A percentile compares a stretch with the other conserved stretches of the same genome.
phyloP scores from a whole-genome alignment of 2,888 invertebrate genomes.

The Phania funesta region DNA sequence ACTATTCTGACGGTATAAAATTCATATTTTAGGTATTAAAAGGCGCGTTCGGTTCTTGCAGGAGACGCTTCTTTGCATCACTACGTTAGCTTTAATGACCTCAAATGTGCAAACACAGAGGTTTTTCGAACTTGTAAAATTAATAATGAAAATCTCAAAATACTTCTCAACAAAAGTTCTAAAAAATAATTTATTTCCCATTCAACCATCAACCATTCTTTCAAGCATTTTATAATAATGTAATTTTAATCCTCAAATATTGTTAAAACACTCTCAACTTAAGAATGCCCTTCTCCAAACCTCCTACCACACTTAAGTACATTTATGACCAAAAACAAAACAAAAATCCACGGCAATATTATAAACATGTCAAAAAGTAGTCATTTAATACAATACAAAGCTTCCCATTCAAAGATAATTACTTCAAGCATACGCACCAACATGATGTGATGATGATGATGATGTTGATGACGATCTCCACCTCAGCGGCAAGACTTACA shows the following conservation, averaged over 20 bases:
- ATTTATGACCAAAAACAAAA: constrained; percentile 37
- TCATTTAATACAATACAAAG: constrained; percentile 58
- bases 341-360: constrained; percentile 57
- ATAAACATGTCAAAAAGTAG: constrained; percentile 67
- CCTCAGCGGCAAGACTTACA: not conserved
- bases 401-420: constrained; percentile 58
- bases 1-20: no score
- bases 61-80: no score
- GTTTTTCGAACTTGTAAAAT: no score
- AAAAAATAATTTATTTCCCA: not conserved
- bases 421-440: constrained; percentile 65
- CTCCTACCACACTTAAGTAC: constrained; percentile 5
- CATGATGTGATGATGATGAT: constrained; percentile 53
- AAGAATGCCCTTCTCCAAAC: constrained; percentile 21
- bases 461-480: constrained; percentile 23
- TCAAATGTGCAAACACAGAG: no score
- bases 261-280: constrained; percentile 62
- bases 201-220: not conserved
- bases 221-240: constrained; percentile 32
- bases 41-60: no score
- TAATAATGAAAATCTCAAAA: no score
- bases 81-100: no score
- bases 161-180: no score
- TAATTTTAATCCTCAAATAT: constrained; percentile 65
- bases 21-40: no score